Conservation (phyloP, 2,113 vertebrate genomes). For the Illadopsis cleaveri region DNA sequence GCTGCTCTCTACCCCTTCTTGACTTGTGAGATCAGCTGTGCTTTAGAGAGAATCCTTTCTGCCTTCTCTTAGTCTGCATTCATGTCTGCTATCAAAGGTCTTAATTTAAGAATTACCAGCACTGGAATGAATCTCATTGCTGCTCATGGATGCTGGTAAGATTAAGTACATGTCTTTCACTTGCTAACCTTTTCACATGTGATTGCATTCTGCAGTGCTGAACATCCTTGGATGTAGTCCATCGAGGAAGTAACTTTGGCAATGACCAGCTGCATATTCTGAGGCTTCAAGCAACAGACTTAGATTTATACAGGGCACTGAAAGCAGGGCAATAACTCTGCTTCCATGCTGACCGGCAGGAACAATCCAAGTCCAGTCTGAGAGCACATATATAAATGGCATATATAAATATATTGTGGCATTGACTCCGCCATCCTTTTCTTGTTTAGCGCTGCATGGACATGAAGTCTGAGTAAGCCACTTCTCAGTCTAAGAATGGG, state of each 20-base stretch:
- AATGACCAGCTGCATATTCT: background rate
- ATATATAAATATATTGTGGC: background rate
- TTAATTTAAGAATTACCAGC: background rate
- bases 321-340: background rate
- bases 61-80: background rate
- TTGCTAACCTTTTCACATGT: background rate
- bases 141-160: background rate
- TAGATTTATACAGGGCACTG: background rate
- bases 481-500: background rate
- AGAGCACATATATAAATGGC: background rate
- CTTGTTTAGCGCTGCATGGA: accelerated
- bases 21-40: background rate
- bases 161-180: background rate
- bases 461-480: background rate
- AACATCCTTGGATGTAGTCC: background rate
- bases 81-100: background rate
- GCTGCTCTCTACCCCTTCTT: background rate
- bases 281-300: background rate
- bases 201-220: background rate
- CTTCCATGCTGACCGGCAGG: accelerated
- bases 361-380: background rate
- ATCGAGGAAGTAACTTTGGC: background rate
- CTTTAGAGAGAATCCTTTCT: background rate
- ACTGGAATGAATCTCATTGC: background rate
- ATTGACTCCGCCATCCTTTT: background rate